Evolutionary conservation across 2,888 invertebrate species (phyloP), one percentile per base, ranked within the genome.

Genomic region (Hemithea aestivaria): DNA sequence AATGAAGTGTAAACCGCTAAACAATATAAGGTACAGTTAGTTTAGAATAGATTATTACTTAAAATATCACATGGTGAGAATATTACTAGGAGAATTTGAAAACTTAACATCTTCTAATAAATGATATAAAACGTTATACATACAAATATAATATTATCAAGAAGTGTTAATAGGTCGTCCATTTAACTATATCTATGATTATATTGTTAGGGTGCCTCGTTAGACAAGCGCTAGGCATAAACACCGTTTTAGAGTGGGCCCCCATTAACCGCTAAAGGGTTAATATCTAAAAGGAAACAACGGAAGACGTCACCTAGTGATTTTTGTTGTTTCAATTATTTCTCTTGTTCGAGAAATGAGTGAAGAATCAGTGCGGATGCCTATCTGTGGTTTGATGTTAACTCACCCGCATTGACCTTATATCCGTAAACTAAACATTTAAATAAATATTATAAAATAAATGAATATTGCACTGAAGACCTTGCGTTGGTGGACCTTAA

Each of bases 61-160:
- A 79, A 79, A 80, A 80, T 80, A 80, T 81, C 80, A 80, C 80
- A 81, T 71, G 58, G 60, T 69, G 61, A 70, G 63, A 70, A 66
- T 70, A 66, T 63, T 65, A 62, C 49, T 62, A 57, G 52, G 43
- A 53, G 49, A 60, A 54, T 51, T 55, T 48, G 34, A 55, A 52
- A 42, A 51, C 44, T 45, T 52, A 47, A 49, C 42, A 40, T 43
- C 25, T 23, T 37, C 39, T 26, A 45, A 51, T 34, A 27, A n/a
- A 7, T 16, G 21, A 34, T 10, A 7, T 27, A 10, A 23, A 27
- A 7, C 7, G 10, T 3, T 12, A 9, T 28, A 39, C 20, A 35
- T 27, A 34, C 10, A 24, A 27, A 32, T 16, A 21, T 27, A 16
- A 16, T 12, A 36, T 5, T 11, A 26, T 11, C 11, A n/a, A 11